These are phyloP conservation scores for Mastigias papua DNA, from an alignment of 30 jellyfish, hydroid and myxozoan genomes.

Conservation along the genomic window DNA sequence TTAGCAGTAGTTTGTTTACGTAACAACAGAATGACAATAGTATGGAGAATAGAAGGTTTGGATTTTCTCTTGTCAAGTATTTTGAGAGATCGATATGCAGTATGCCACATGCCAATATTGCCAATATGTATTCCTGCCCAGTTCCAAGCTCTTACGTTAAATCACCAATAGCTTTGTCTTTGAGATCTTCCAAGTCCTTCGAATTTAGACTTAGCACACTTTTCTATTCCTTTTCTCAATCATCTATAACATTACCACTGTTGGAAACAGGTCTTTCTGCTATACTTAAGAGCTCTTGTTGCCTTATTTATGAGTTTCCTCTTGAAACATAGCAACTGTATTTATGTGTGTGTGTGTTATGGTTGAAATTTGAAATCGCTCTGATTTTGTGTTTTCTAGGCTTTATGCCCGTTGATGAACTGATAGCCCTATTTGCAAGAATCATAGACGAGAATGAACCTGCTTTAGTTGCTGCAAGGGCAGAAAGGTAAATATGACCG, in stretches of 20 bases:
- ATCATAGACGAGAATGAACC: conserved; percentile 90
- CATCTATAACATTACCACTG: no score
- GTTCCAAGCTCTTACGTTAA: no score
- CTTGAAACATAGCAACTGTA: no score
- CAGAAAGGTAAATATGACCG: conserved; percentile 75
- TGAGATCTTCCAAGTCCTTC: no score
- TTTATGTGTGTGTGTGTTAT: no score
- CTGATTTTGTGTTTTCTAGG: conserved; percentile 55
- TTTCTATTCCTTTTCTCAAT: no score
- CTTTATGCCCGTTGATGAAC: conserved; percentile 73
- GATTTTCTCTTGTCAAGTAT: neutral
- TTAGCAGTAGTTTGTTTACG: conserved; percentile 91
- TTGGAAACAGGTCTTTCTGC: no score
- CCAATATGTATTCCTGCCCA: neutral
- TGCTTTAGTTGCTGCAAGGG: conserved; percentile 93
- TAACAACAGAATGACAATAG: conserved; percentile 91
- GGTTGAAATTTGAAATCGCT: no score
- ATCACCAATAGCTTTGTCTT: no score
- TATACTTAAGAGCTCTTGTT: no score
- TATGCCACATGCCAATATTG: neutral
- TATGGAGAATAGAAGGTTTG: conserved; percentile 93
- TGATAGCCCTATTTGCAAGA: conserved; percentile 73
- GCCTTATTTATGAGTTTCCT: no score
- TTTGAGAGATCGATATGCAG: neutral
- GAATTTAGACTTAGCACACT: no score